Evolutionary conservation across 2,797 vertebrate species (phyloP), one percentile per base, ranked within the genome.

Genomic region (Gadopsis bispinosus): DNA sequence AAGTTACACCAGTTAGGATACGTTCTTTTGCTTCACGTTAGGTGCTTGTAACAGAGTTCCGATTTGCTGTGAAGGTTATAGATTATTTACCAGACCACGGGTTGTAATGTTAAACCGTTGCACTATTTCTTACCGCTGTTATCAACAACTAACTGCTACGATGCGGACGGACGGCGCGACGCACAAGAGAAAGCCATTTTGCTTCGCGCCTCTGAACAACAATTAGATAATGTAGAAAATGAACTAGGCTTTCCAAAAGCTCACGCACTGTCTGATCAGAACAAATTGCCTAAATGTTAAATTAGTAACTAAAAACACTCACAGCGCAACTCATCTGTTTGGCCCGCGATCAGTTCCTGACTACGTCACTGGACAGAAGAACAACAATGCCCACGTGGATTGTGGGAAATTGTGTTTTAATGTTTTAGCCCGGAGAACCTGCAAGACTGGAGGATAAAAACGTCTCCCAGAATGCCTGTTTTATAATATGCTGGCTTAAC

Each of bases 351-450:
- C 58, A 12, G 13, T 91, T 92, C 83, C 85, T 71, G 69, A 12
- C 0, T 50, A 83, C 85, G 88, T 89, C 90, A 91, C 20, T 1
- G 37, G 5, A 9, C 31, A 14, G 22, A 37, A n/a, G 10, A 5
- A 75, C 19, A 67, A 82, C 74, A 83, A 51, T 64, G 45, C 37
- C 64, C 63, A 51, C 0, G 17, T 59, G 87, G 5, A 85, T 90
- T 92, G 9, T 94, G 93, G 93, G 93, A 89, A 85, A 62, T 77
- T 16, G 77, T 50, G 93, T 91, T 90, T 79, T 39, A 33, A 31
- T n/a, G 0, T 9, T 69, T 66, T 17, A 39, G 26, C 12, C 56
- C 41, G 8, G 2, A 16, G 5, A 31, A 7, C 1, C 50, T 17
- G 26, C 7, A 0, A 47, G 4, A 19, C 29, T 60, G 12, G 2